These are phyloP conservation scores for Sardina pilchardus DNA, from an alignment of 2,113 vertebrate species.

Conservation along the genomic window DNA sequence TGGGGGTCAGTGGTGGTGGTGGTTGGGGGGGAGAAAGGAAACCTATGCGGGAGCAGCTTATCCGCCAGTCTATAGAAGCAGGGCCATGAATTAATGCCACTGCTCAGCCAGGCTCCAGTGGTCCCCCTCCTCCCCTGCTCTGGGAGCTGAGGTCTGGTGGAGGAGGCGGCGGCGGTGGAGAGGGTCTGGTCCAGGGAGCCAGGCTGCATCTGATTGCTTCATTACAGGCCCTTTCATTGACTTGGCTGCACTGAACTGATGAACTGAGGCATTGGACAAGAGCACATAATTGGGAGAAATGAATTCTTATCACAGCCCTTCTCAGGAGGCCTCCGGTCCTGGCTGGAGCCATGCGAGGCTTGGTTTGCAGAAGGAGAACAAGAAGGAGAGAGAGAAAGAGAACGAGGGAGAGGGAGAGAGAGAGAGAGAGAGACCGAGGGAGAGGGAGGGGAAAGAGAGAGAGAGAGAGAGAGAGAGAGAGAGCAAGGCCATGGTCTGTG, in stretches of 20 bases:
- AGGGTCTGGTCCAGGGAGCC: constrained; percentile 68
- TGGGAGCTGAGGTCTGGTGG: constrained; percentile 62
- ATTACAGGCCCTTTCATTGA: constrained; percentile 88
- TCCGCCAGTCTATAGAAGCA: constrained; percentile 65
- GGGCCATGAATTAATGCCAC: constrained; percentile 67
- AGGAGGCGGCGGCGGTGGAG: constrained; percentile 58
- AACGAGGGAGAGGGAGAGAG: constrained; percentile 43
- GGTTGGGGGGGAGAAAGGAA: constrained; percentile 45
- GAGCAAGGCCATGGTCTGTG: constrained; percentile 41
- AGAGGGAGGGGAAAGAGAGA: constrained; percentile 41
- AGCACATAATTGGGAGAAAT: constrained; percentile 87
- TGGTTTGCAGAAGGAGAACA: constrained; percentile 33
- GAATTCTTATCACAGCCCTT: constrained; percentile 86
- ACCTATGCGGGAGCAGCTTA: constrained; percentile 61
- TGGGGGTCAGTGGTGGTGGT: neutral
- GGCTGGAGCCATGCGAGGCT: constrained; percentile 62
- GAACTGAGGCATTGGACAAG: constrained; percentile 89
- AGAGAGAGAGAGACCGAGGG: constrained; percentile 48
- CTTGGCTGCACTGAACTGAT: constrained; percentile 81
- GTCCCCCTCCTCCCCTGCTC: constrained; percentile 46
- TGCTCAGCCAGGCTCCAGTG: constrained; percentile 58
- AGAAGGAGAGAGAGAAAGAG: constrained; percentile 31
- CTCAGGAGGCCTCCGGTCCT: constrained; percentile 71
- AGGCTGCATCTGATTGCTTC: constrained; percentile 82
- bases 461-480: neutral